Percentiles rank a stretch among this genome's conserved stretches.
Evolutionary conservation across 2,888 invertebrate species (phyloP).

Genomic region (Melieria omissa): DNA sequence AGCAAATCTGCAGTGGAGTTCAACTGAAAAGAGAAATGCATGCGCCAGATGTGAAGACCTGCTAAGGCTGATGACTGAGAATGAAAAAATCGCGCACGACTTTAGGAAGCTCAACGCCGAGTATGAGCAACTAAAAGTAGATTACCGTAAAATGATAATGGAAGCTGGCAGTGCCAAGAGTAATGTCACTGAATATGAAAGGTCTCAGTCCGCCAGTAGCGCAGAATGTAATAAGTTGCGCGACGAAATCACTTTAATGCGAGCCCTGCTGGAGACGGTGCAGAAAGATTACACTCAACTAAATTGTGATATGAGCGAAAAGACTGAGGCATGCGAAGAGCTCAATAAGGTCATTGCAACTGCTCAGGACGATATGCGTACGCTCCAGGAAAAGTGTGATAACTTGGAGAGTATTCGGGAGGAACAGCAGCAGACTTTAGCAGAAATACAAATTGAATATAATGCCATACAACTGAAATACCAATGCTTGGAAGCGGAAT

Average conservation of each 20-base stretch:
- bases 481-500: conserved; percentile 51
- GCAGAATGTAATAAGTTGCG: conserved; percentile 52
- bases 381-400: conserved; percentile 52
- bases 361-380: conserved; percentile 47
- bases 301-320: conserved; percentile 46
- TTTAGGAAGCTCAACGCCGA: conserved; percentile 45
- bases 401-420: conserved; percentile 50
- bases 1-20: conserved; percentile 48
- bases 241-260: conserved; percentile 47
- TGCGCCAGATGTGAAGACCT: conserved; percentile 56
- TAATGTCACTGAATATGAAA: conserved; percentile 40
- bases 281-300: conserved; percentile 48
- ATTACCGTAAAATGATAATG: conserved; percentile 36
- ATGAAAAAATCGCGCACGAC: conserved; percentile 43
- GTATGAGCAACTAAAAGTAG: conserved; percentile 42
- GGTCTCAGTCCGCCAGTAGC: conserved; percentile 35
- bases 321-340: conserved; percentile 49
- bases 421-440: conserved; percentile 47
- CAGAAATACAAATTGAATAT: conserved; percentile 53
- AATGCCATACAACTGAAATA: conserved; percentile 54
- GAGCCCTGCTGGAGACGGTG: conserved; percentile 48
- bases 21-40: conserved; percentile 39
- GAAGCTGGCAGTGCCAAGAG: conserved; percentile 37
- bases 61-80: conserved; percentile 49
- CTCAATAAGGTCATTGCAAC: conserved; percentile 47